A percentile compares a stretch with the other conserved stretches of the same genome.
Evolutionary conservation across 2,113 vertebrate species (phyloP).

Genomic region (Gila orcuttii): DNA sequence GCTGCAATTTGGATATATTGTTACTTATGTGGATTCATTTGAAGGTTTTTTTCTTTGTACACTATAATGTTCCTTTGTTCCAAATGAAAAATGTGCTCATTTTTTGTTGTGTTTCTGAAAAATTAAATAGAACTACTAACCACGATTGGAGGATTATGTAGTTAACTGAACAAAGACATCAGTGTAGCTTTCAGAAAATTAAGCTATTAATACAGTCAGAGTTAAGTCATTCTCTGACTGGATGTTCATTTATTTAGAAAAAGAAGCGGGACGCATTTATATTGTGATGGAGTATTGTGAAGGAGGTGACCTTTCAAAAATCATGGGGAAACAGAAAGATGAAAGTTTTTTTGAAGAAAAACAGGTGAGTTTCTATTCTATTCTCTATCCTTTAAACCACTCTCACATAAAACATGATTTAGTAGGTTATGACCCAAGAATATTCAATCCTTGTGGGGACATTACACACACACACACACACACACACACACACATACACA

Average conservation of each 20-base stretch:
- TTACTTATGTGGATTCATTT: slow-evolving; percentile 5
- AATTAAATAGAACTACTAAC: neutral
- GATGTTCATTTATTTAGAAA: neutral
- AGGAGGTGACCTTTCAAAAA: neutral
- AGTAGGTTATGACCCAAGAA: neutral
- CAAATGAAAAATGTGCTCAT: neutral
- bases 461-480: neutral
- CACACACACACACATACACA: no score
- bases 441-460: neutral
- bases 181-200: neutral
- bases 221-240: neutral
- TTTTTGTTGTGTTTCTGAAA: neutral
- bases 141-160: neutral
- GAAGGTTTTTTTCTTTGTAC: neutral
- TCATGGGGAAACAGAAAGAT: neutral
- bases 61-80: neutral
- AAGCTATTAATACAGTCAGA: neutral
- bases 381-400: neutral
- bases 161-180: neutral
- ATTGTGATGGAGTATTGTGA: slow-evolving; percentile 24
- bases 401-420: neutral
- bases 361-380: neutral
- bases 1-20: neutral
- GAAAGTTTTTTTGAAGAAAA: neutral
- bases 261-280: neutral